Evolutionary conservation across 1,140 invertebrate species (phyloP), one percentile per base, ranked within the genome.

Genomic region (Drosophila arizonae): DNA sequence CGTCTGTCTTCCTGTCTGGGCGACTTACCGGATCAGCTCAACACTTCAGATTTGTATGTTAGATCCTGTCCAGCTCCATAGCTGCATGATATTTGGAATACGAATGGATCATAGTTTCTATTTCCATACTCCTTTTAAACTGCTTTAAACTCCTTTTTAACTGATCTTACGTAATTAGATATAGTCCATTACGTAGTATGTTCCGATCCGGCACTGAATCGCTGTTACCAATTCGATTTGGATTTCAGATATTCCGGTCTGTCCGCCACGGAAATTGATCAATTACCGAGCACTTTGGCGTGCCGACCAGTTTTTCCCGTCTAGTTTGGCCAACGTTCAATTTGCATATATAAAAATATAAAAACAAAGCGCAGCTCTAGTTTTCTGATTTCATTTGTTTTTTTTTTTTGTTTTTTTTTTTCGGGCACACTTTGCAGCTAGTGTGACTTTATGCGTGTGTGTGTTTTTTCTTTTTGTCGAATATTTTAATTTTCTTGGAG

Each of bases 251-350:
- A 36, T 65, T 65, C 67, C 43, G 67, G 58, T 70, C 61, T 17
- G 52, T 26, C 26, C 50, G 50, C 50, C 51, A 72, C 82, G 82
- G 82, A 87, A 87, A 87, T 88, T 87, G 82, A 87, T 87, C 82
- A 87, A 87, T 87, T 87, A 87, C 84, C 57, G 64, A 82, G 84
- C 82, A 82, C 77, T 80, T 79, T 78, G 81, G 58, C 50, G 50
- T 60, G 79, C 65, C 74, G 79, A 87, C 82, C 82, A 88, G 82
- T 87, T 87, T 87, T 88, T 88, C 79, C 52, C 82, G 76, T 82
- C 85, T 46, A 73, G 54, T 71, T 73, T 48, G 41, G 51, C 71
- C 79, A 68, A 70, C 66, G 58, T 68, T 48, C 70, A 82, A 87
- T 86, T 82, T 87, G 82, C 82, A 86, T 86, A 86, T 72, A 56